Conservation (phyloP, 1,140 invertebrate genomes). For the Drosophila nasuta region DNA sequence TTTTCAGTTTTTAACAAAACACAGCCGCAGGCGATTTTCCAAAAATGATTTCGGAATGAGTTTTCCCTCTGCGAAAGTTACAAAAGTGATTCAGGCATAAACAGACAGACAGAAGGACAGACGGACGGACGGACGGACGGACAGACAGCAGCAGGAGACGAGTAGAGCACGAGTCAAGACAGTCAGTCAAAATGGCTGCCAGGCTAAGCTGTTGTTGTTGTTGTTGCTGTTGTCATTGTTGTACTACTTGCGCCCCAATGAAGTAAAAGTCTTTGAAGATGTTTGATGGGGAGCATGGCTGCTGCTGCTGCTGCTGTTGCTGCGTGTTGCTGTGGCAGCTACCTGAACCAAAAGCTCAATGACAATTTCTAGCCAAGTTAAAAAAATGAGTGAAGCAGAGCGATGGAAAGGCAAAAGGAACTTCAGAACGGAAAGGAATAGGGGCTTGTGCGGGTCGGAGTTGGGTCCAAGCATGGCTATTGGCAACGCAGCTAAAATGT, state of each 20-base stretch:
- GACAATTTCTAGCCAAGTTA: slow-evolving; percentile 50
- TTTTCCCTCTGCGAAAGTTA: slow-evolving; percentile 69
- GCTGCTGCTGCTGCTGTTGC: slow-evolving; percentile 4
- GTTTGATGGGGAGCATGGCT: slow-evolving; percentile 32
- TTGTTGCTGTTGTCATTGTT: slow-evolving; percentile 27
- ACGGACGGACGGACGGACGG: slow-evolving; percentile 23
- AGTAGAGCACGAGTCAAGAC: slow-evolving; percentile 25
- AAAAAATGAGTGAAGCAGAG: slow-evolving; percentile 13
- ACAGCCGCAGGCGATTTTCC: slow-evolving; percentile 75
- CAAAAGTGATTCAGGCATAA: slow-evolving; percentile 79
- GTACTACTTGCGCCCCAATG: slow-evolving; percentile 57
- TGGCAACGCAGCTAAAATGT: slow-evolving; percentile 47
- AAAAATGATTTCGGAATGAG: slow-evolving; percentile 79
- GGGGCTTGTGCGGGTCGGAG: slow-evolving; percentile 13
- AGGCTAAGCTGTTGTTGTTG: slow-evolving; percentile 23
- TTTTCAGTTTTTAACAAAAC: slow-evolving; percentile 79
- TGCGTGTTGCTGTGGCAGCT: slow-evolving; percentile 32
- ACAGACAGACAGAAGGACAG: slow-evolving; percentile 48
- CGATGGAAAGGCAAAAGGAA: neutral
- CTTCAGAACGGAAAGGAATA: slow-evolving; percentile 6
- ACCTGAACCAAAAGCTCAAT: slow-evolving; percentile 57
- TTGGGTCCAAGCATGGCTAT: slow-evolving; percentile 18
- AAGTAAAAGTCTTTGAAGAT: slow-evolving; percentile 67
- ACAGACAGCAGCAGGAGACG: neutral
- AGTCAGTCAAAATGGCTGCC: slow-evolving; percentile 77